These are phyloP conservation scores for Pelvicachromis taeniatus DNA, from an alignment of 2,113 vertebrate genomes.

Conservation along the genomic window DNA sequence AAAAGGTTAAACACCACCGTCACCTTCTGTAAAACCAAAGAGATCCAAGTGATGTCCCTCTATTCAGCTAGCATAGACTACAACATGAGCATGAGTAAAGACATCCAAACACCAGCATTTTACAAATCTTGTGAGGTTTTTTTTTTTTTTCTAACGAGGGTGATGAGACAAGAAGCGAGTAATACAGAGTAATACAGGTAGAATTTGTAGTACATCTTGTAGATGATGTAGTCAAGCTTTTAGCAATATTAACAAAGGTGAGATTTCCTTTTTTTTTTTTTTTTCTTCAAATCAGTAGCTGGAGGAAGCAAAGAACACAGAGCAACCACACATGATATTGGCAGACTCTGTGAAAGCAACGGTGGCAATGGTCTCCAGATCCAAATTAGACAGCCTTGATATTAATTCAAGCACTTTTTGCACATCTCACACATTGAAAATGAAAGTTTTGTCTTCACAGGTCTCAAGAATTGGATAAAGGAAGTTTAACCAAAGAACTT, in stretches of 20 bases:
- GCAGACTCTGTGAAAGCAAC: background rate
- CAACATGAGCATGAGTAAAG: background rate
- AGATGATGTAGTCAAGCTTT: background rate
- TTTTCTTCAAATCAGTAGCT: background rate
- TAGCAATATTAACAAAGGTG: background rate
- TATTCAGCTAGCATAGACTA: background rate
- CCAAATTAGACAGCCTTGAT: background rate
- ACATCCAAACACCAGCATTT: background rate
- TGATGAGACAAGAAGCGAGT: background rate
- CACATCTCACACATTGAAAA: background rate
- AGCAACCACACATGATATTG: background rate
- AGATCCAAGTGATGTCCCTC: background rate
- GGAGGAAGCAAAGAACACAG: background rate
- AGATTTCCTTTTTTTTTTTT: background rate
- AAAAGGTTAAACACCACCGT: too few species aligned
- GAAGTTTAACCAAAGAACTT: background rate
- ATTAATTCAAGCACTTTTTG: background rate
- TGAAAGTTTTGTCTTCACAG: background rate
- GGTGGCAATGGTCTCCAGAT: background rate
- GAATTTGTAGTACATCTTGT: background rate
- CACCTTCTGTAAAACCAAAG: background rate
- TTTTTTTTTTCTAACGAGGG: background rate
- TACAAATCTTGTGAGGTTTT: background rate
- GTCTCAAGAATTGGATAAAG: background rate
- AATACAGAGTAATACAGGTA: background rate